phyloP scores from a whole-genome alignment of 2,797 vertebrate genomes.

The Arrhamphus sclerolepis region DNA sequence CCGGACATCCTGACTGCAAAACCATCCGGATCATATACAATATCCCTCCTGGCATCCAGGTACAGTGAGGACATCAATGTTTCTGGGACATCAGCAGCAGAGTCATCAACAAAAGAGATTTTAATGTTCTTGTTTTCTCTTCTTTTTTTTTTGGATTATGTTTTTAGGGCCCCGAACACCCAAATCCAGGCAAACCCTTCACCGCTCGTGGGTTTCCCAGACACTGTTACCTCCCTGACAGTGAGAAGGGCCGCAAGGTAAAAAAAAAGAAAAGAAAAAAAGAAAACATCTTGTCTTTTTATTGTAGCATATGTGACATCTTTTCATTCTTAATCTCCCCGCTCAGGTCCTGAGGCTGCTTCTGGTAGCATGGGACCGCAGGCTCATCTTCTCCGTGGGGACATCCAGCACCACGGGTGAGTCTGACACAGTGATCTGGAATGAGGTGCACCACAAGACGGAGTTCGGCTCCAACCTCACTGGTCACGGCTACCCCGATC shows the following conservation, averaged over 20 bases:
- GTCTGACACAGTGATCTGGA: constrained; percentile 96
- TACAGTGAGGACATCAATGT: constrained; percentile 38
- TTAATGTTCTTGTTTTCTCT: not conserved
- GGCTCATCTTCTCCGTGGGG: constrained; percentile 92
- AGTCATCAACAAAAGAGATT: not conserved
- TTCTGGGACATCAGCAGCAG: not conserved
- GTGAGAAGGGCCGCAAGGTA: constrained; percentile 93
- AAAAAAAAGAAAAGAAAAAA: constrained; percentile 81
- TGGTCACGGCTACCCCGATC: constrained; percentile 92
- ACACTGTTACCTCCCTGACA: constrained; percentile 96
- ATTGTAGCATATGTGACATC: not conserved
- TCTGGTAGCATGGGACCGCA: constrained; percentile 93
- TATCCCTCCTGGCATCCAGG: constrained; percentile 96
- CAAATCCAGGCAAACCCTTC: constrained; percentile 93
- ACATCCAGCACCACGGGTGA: constrained; percentile 96
- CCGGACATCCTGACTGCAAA: constrained; percentile 93
- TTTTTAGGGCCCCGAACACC: constrained; percentile 89
- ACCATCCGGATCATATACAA: constrained; percentile 98
- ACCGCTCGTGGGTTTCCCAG: constrained; percentile 94
- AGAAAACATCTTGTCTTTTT: not conserved
- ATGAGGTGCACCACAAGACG: constrained; percentile 97
- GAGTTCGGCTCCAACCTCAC: constrained; percentile 97
- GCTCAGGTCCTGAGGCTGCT: constrained; percentile 89
- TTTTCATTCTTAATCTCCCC: not conserved
- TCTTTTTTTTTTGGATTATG: not conserved